Conservation (phyloP, 1,140 invertebrate species). For the Ceratina australensis region DNA sequence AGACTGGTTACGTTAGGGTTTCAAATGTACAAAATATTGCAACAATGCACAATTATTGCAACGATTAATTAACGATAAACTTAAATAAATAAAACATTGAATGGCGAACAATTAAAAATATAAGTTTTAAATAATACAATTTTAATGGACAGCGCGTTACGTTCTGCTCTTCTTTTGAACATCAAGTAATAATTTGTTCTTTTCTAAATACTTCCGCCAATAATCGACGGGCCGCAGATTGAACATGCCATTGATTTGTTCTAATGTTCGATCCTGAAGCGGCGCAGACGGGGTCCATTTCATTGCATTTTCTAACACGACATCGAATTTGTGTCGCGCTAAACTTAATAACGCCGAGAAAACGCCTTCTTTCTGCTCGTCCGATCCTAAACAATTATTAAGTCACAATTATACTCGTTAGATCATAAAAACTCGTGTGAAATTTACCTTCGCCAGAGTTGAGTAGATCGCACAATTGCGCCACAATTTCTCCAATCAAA, state of each 20-base stretch:
- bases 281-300: constrained; percentile 66
- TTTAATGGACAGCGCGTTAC: not conserved
- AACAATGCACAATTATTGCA: no score
- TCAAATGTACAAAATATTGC: not conserved
- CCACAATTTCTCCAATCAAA: constrained; percentile 59
- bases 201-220: constrained; percentile 53
- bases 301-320: constrained; percentile 56
- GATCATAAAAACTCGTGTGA: not conserved
- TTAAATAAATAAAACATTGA: not conserved
- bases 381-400: constrained; percentile 53
- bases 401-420: constrained; percentile 15
- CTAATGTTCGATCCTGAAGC: constrained; percentile 49
- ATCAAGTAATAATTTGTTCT: not conserved
- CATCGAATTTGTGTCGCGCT: constrained; percentile 61
- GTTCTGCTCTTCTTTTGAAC: not conserved
- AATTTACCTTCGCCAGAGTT: constrained; percentile 64
- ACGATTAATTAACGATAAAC: no score
- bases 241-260: constrained; percentile 65
- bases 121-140: constrained; percentile 13
- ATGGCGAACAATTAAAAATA: constrained; percentile 4
- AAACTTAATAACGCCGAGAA: constrained; percentile 69
- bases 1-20: not conserved
- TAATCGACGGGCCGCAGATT: constrained; percentile 14
- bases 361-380: constrained; percentile 71
- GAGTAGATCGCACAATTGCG: constrained; percentile 69